Percentiles rank a stretch among this genome's conserved stretches.
Evolutionary conservation across 2,888 invertebrate species (phyloP).

Genomic region (Autographa pulchrina): DNA sequence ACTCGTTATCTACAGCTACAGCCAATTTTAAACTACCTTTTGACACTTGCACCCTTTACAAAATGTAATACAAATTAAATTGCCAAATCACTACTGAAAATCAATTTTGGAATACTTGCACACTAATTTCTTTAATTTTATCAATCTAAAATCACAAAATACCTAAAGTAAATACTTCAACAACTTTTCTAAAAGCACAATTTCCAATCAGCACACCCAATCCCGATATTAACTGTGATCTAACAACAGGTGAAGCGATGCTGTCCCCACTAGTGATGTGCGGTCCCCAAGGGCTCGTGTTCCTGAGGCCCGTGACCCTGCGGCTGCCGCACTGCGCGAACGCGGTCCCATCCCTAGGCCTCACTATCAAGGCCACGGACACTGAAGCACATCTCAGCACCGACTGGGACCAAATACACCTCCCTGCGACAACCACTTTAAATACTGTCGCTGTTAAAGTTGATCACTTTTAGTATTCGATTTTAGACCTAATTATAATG

Average conservation of each 20-base stretch:
- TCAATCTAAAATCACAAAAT: not conserved
- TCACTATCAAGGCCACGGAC: constrained; percentile 94
- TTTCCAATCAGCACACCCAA: constrained; percentile 23
- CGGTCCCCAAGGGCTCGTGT: constrained; percentile 97
- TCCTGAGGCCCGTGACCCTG: constrained; percentile 96
- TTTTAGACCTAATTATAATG: not conserved
- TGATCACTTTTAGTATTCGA: constrained; percentile 93
- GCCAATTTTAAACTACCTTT: constrained; percentile 29
- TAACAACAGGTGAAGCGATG: constrained; percentile 95
- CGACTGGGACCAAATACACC: constrained; percentile 95
- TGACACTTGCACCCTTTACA: constrained; percentile 16
- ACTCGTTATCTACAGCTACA: constrained; percentile 45
- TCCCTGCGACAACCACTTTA: constrained; percentile 95
- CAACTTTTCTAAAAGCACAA: constrained; percentile 29
- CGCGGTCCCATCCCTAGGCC: constrained; percentile 93
- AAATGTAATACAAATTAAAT: not conserved
- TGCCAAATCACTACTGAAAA: not conserved
- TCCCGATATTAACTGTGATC: constrained; percentile 37
- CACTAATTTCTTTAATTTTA: not conserved
- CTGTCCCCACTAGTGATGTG: constrained; percentile 98
- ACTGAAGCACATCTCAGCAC: constrained; percentile 95
- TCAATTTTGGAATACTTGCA: not conserved
- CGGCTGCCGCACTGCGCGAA: constrained; percentile 96
- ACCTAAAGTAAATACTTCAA: constrained; percentile 6
- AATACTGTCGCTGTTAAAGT: constrained; percentile 97